These are phyloP conservation scores for Mormyrops boulengeri DNA, from an alignment of 2,797 vertebrate genomes.

Conservation along the genomic window DNA sequence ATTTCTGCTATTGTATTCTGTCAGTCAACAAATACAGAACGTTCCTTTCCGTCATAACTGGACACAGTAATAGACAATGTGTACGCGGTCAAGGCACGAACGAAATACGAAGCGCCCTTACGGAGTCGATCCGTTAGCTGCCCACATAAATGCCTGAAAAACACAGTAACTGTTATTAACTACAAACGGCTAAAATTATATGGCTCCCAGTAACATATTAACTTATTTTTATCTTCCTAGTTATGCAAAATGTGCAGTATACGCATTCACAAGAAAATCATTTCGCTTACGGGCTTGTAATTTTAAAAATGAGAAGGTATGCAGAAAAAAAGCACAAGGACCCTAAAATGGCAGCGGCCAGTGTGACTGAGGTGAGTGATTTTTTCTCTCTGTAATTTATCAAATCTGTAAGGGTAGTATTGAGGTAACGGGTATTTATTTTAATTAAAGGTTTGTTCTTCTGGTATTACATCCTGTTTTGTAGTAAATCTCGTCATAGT, in stretches of 20 bases:
- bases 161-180: neutral
- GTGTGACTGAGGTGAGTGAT: constrained; percentile 35
- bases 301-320: neutral
- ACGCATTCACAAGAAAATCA: neutral
- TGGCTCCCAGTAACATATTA: neutral
- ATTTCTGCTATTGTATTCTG: neutral
- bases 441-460: neutral
- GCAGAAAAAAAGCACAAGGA: constrained; percentile 31
- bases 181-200: neutral
- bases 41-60: neutral
- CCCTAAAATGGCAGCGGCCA: constrained; percentile 45
- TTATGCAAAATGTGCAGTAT: neutral
- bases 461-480: neutral
- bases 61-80: neutral
- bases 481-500: neutral
- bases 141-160: constrained; percentile 21
- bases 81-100: neutral
- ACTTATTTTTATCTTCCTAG: neutral
- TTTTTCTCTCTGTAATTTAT: neutral
- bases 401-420: neutral
- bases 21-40: neutral
- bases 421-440: neutral
- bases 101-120: neutral
- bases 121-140: neutral
- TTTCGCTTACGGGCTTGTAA: neutral